Conservation (phyloP, 2,888 invertebrate species). For the Agriotes lineatus region DNA sequence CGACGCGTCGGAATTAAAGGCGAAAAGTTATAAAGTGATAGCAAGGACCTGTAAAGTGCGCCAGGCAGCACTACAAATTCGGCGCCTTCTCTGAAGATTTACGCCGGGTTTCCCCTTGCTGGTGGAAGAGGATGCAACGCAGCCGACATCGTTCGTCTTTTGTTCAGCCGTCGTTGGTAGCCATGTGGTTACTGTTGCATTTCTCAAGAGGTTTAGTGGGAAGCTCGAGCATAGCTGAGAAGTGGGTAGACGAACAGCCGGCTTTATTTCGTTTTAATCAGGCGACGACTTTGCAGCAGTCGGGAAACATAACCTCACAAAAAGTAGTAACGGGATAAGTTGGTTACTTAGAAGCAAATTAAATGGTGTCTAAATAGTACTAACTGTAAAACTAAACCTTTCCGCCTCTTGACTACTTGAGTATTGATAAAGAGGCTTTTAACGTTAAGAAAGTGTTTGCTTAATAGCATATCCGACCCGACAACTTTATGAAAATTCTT, state of each 20-base stretch:
- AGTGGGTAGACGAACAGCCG: not conserved
- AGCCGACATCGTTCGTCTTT: too few species aligned
- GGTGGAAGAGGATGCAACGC: not conserved
- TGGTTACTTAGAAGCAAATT: too few species aligned
- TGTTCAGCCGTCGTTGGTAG: not conserved
- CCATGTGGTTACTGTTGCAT: conserved; percentile 24
- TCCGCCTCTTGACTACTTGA: too few species aligned
- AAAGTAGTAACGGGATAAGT: too few species aligned
- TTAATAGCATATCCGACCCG: too few species aligned
- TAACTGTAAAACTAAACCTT: too few species aligned
- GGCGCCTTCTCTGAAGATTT: not conserved
- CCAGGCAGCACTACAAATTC: not conserved
- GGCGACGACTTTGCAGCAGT: not conserved
- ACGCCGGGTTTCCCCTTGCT: not conserved
- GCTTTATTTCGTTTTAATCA: conserved; percentile 5
- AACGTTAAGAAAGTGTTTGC: too few species aligned
- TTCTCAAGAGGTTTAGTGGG: conserved; percentile 28
- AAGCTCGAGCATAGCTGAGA: not conserved
- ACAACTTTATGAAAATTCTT: too few species aligned
- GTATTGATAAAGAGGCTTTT: too few species aligned
- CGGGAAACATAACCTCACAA: too few species aligned
- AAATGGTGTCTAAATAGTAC: too few species aligned
- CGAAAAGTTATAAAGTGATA: not conserved
- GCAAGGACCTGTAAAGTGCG: not conserved
- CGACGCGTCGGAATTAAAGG: conserved; percentile 6